Evolutionary conservation across 2,797 vertebrate species (phyloP).

Genomic region (Chaetophractus vellerosus): DNA sequence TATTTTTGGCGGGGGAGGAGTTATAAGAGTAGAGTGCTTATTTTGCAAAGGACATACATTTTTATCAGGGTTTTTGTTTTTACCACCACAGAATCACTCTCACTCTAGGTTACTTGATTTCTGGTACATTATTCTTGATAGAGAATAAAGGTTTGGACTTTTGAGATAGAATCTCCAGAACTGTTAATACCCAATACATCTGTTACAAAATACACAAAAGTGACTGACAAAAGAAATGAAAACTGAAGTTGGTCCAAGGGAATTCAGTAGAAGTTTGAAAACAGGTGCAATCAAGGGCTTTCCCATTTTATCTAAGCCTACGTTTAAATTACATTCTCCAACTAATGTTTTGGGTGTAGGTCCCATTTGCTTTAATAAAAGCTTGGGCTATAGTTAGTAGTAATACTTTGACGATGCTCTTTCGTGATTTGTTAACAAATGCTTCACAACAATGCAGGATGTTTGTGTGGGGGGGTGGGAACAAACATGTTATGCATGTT

Average conservation of each 20-base stretch:
- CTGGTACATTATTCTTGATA: neutral
- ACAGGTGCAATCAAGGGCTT: neutral
- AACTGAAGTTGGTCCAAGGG: neutral
- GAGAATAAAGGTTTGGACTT: slow-evolving; percentile 35
- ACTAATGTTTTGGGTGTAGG: neutral
- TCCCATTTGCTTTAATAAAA: neutral
- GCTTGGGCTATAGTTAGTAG: too few relatives aligned
- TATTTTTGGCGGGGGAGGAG: slow-evolving; percentile 87
- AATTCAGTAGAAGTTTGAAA: neutral
- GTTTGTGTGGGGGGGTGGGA: too few relatives aligned
- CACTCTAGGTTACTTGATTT: fast-evolving
- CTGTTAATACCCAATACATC: neutral
- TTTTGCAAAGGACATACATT: slow-evolving; percentile 75
- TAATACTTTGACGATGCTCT: too few relatives aligned
- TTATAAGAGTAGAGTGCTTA: slow-evolving; percentile 78
- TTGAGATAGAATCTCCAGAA: neutral
- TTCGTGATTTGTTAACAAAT: too few relatives aligned
- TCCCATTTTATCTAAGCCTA: neutral
- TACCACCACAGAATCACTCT: neutral
- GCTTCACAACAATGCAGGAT: too few relatives aligned
- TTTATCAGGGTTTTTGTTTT: slow-evolving; percentile 47
- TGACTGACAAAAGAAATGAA: neutral
- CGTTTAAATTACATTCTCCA: neutral
- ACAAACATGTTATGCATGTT: too few relatives aligned
- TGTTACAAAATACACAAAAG: neutral